These are phyloP conservation scores for Tanaodytes sp. DNA, from an alignment of 2,888 invertebrate genomes.

Conservation along the genomic window DNA sequence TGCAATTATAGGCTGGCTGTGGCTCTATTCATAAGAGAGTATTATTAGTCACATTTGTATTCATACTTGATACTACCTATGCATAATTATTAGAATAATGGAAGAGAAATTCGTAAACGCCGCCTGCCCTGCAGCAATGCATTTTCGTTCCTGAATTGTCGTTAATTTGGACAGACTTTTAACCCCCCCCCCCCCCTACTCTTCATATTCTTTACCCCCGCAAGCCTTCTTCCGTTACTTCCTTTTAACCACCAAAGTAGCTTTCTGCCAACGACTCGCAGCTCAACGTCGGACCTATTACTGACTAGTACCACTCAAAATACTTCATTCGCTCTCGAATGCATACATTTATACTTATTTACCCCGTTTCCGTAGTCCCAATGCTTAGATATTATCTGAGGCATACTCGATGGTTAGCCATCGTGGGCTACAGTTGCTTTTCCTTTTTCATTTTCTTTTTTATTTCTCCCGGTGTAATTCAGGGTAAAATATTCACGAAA, in stretches of 20 bases:
- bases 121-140: constrained; percentile 22
- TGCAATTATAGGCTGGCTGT: constrained; percentile 53
- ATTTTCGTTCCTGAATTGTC: constrained; percentile 41
- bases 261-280: no score
- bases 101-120: constrained; percentile 44
- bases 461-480: constrained; percentile 13
- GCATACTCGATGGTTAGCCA: no score
- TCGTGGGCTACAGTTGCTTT: no score
- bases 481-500: constrained; percentile 22
- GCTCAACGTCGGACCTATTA: constrained; percentile 35
- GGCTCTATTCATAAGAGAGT: constrained; percentile 53
- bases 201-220: background rate
- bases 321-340: background rate
- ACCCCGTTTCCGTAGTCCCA: constrained; percentile 16
- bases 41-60: constrained; percentile 56
- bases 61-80: constrained; percentile 53
- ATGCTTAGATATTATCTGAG: constrained; percentile 34
- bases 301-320: constrained; percentile 26
- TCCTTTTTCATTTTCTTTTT: background rate
- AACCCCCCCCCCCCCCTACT: background rate
- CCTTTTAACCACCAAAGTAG: no score
- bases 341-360: constrained; percentile 34
- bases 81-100: constrained; percentile 54
- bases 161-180: constrained; percentile 36
- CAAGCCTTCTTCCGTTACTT: no score